Evolutionary conservation across 2,797 vertebrate genomes (phyloP), one percentile per base, ranked within the genome.

Genomic region (Poecile montanus): DNA sequence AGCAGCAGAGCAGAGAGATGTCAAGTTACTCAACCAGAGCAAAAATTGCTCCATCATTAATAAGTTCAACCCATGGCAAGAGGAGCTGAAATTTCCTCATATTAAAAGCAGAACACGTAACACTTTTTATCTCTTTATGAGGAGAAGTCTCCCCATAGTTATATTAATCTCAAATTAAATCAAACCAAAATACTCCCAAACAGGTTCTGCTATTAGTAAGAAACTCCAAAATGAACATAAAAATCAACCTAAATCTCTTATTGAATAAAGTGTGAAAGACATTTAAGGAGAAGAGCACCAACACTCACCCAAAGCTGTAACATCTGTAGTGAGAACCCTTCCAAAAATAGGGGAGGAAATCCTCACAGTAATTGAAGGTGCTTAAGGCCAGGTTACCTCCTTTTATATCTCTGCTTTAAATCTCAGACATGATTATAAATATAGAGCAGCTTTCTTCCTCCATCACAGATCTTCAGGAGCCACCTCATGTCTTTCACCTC

Each of bases 1-100:
- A 58, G 56, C 74, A 91, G 77, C 68, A 63, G 38, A 93, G 88
- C 60, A 90, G 63, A 92, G 66, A 91, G 65, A 95, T 48, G 65
- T 53, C 88, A 89, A 80, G 82, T 90, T 89, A 96, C 76, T 96
- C 95, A 91, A 65, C 88, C 74, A 87, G 42, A 89, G 83, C 13
- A 93, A 89, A 76, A 94, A 95, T 53, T 74, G 77, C 54, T 93
- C 53, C 73, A 82, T 79, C 74, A 20, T 82, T 95, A 94, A 89
- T 79, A 77, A 85, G 65, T 79, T 93, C 80, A 94, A 63, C 71
- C 77, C 65, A 58, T 58, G 51, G 88, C 61, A 91, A 85, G 61
- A 85, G 30, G 51, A 93, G 71, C 50, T 85, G 85, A 86, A 66
- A 91, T 87, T 51, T 85, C 80, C 83, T 76, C 45, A 7, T 42